phyloP scores from a whole-genome alignment of 2,113 vertebrate species.

The Herpetotheres cachinnans region DNA sequence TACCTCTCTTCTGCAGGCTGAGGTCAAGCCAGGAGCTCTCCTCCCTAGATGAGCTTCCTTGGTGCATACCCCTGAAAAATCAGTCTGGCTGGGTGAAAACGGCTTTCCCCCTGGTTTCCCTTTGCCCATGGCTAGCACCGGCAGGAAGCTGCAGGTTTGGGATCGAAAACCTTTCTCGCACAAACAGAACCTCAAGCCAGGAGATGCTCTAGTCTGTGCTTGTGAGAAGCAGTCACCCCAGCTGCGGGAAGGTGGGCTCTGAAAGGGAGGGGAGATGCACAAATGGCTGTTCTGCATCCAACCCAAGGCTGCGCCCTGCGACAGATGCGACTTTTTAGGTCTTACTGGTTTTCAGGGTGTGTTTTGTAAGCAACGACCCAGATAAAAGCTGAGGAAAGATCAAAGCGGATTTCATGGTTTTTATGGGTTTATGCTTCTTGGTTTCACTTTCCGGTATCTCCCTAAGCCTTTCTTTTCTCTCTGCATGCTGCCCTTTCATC shows the following conservation, averaged over 20 bases:
- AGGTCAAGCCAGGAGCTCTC: background rate
- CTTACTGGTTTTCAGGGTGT: background rate
- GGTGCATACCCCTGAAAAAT: background rate
- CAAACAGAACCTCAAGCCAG: background rate
- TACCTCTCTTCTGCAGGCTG: background rate
- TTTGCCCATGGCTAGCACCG: too few relatives aligned
- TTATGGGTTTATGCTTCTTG: background rate
- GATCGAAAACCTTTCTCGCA: background rate
- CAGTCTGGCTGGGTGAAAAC: background rate
- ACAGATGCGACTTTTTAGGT: background rate
- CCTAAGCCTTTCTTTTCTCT: background rate
- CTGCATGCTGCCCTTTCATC: background rate
- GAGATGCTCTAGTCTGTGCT: background rate
- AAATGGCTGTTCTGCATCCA: background rate
- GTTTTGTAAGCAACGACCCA: fast-evolving
- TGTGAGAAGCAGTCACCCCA: background rate
- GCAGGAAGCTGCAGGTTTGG: background rate
- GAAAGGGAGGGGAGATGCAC: background rate
- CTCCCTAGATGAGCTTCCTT: background rate
- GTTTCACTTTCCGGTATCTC: background rate
- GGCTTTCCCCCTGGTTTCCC: background rate
- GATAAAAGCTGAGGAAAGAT: constrained; percentile 26
- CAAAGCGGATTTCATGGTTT: background rate
- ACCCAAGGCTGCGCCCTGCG: fast-evolving
- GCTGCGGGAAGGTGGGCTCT: fast-evolving